Evolutionary conservation across 2,797 vertebrate genomes (phyloP).

Genomic region (Phataginus tetradactyla): DNA sequence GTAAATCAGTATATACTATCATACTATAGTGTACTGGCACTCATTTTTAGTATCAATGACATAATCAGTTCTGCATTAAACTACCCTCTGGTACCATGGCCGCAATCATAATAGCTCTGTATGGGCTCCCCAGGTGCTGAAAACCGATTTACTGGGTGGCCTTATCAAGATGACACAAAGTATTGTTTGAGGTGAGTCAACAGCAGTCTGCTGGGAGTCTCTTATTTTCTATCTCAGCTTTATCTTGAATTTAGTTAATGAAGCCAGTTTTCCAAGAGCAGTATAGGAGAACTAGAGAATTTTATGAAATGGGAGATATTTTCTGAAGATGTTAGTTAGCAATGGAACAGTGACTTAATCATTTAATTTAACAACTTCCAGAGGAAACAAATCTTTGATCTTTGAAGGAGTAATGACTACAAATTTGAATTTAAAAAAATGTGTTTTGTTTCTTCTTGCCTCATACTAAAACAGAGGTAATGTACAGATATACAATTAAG

Average conservation of each 20-base stretch:
- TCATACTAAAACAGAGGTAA: too few species aligned
- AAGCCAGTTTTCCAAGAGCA: neutral
- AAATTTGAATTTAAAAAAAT: neutral
- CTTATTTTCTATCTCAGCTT: neutral
- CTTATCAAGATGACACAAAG: neutral
- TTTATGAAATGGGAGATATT: neutral
- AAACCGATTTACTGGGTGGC: neutral
- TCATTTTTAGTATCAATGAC: neutral
- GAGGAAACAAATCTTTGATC: neutral
- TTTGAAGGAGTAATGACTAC: neutral
- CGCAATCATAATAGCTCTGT: neutral
- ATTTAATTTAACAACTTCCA: neutral
- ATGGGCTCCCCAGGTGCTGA: neutral
- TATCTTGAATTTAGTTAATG: neutral
- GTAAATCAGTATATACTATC: neutral
- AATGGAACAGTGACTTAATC: neutral
- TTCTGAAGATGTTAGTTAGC: neutral
- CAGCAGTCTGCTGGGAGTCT: neutral
- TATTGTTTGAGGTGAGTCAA: too few species aligned
- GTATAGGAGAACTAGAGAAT: neutral
- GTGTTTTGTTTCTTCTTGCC: neutral
- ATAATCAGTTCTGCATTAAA: neutral
- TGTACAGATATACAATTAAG: rapidly evolving
- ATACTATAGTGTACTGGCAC: neutral
- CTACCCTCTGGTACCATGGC: neutral